These are phyloP conservation scores for Imbricaverruca yamaguchii DNA, from an alignment of 2,888 invertebrate genomes.

Conservation along the genomic window DNA sequence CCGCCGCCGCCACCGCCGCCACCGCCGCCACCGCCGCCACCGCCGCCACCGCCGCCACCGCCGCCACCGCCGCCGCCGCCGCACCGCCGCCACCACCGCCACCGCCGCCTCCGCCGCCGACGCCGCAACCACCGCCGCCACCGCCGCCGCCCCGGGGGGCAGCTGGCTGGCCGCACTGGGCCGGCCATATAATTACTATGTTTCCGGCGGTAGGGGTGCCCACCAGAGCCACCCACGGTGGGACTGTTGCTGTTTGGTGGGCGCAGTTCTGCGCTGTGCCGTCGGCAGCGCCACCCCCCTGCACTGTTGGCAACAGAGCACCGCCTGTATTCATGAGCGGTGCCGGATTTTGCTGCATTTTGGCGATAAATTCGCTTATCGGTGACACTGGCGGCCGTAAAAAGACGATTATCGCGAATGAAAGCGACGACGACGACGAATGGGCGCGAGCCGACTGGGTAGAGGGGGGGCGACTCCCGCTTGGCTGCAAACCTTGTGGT, in stretches of 20 bases:
- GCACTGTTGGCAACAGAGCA: background rate
- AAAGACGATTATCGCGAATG: slow-evolving; percentile 15
- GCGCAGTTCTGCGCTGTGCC: no score
- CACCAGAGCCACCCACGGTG: background rate
- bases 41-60: no score
- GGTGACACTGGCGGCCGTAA: slow-evolving; percentile 4
- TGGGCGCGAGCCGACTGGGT: background rate
- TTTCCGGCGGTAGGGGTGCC: slow-evolving; percentile 10
- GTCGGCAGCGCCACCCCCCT: background rate
- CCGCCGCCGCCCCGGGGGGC: background rate
- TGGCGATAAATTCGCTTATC: slow-evolving; percentile 16
- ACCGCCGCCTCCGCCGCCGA: background rate
- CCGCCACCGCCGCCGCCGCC: background rate
- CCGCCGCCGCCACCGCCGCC: no score
- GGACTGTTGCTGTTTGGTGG: background rate
- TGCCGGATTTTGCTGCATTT: background rate
- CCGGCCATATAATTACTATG: background rate
- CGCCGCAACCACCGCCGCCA: no score
- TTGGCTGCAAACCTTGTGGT: background rate
- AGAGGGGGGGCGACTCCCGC: background rate
- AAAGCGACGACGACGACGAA: slow-evolving; percentile 2
- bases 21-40: no score
- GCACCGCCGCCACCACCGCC: no score
- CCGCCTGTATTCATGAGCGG: background rate
- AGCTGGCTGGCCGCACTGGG: background rate